Evolutionary conservation across 2,113 vertebrate genomes (phyloP).

Genomic region (Pan paniscus): DNA sequence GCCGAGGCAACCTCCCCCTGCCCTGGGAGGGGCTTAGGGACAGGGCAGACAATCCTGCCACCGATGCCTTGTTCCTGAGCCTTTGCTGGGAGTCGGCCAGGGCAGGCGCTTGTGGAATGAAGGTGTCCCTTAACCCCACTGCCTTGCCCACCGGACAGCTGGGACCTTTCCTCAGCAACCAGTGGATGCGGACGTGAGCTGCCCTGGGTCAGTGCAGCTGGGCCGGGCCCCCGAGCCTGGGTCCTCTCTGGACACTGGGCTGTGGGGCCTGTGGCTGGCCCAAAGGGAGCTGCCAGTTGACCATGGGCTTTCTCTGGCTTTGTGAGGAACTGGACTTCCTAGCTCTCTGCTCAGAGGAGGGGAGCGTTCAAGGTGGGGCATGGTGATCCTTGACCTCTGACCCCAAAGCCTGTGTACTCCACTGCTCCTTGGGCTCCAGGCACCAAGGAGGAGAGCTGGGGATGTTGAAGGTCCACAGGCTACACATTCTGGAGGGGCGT

Average conservation of each 20-base stretch:
- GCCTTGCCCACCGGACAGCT: background rate
- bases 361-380: rapidly evolving
- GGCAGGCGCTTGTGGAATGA: background rate
- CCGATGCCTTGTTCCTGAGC: background rate
- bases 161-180: background rate
- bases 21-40: background rate
- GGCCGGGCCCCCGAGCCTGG: no score
- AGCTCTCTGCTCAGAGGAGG: background rate
- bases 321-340: background rate
- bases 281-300: background rate
- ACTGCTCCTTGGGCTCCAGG: background rate
- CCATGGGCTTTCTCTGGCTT: background rate
- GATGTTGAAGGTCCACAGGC: rapidly evolving
- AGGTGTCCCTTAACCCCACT: background rate
- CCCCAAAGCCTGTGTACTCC: no score
- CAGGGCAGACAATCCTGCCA: no score
- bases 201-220: background rate
- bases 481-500: rapidly evolving
- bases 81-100: background rate
- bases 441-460: background rate
- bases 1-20: background rate
- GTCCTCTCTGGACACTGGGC: no score
- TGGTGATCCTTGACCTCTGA: background rate
- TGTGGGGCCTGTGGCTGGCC: background rate
- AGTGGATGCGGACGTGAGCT: background rate